Percentiles rank a stretch among this genome's conserved stretches.
These are phyloP conservation scores for Camponotus vicinus DNA, from an alignment of 1,140 invertebrate species.

Conservation along the genomic window DNA sequence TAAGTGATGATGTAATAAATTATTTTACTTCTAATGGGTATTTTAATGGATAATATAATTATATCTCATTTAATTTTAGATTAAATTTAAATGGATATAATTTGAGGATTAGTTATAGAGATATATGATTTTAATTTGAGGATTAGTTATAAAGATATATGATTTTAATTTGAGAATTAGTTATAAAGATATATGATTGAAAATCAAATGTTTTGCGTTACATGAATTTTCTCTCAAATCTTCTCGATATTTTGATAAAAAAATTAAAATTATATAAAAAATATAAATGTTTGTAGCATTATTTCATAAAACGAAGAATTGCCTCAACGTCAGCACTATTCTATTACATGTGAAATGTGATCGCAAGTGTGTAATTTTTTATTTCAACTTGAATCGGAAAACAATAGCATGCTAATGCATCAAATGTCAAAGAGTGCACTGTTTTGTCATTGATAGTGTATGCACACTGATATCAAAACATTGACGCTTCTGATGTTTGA, in stretches of 20 bases:
- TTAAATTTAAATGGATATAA: constrained; percentile 4
- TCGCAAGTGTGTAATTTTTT: constrained; percentile 4
- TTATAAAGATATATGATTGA: background rate
- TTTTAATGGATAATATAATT: background rate
- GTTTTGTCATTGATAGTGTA: background rate
- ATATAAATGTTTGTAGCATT: background rate
- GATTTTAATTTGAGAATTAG: background rate
- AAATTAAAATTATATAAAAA: background rate
- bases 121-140: background rate
- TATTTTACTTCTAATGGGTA: constrained; percentile 8
- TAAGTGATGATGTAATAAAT: background rate
- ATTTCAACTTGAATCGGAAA: constrained; percentile 44
- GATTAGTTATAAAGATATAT: background rate
- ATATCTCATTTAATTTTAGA: constrained; percentile 3
- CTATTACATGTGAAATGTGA: constrained; percentile 1
- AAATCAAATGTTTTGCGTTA: background rate
- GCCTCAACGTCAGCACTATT: background rate
- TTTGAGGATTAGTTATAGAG: background rate
- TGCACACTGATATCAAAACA: constrained; percentile 1
- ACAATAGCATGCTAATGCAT: constrained; percentile 29
- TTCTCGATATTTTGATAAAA: background rate
- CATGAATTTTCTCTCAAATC: background rate
- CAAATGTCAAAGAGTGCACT: constrained; percentile 43
- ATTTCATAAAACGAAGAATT: constrained; percentile 12
- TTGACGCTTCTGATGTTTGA: background rate